phyloP scores from a whole-genome alignment of 2,888 invertebrate species.

The Hybos culiciformis region DNA sequence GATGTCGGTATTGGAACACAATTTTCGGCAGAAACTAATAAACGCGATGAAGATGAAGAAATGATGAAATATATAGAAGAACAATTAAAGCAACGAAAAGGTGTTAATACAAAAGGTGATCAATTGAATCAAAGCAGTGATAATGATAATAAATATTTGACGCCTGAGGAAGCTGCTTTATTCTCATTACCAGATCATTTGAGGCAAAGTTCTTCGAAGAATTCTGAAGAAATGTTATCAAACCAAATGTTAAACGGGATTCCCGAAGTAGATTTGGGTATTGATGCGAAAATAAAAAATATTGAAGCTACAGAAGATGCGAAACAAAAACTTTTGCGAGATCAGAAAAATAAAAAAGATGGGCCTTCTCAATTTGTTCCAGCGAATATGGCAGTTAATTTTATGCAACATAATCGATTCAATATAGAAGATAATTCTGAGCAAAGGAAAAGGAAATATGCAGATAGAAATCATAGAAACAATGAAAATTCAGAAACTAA shows the following conservation, averaged over 20 bases:
- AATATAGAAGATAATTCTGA: constrained; percentile 61
- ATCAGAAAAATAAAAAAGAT: constrained; percentile 81
- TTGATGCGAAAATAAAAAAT: constrained; percentile 95
- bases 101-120: constrained; percentile 31
- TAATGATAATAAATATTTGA: constrained; percentile 46
- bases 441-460: constrained; percentile 34
- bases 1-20: constrained; percentile 89
- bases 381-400: constrained; percentile 96
- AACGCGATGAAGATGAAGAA: constrained; percentile 96
- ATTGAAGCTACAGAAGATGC: constrained; percentile 99
- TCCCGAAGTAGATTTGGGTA: constrained; percentile 98
- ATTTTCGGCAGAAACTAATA: constrained; percentile 95
- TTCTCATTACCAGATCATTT: constrained; percentile 81
- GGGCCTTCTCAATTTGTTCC: constrained; percentile 92
- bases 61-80: constrained; percentile 91
- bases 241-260: constrained; percentile 99
- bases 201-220: constrained; percentile 68
- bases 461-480: constrained; percentile 33
- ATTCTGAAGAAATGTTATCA: constrained; percentile 97
- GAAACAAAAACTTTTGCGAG: constrained; percentile 80
- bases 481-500: constrained; percentile 58
- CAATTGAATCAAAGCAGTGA: constrained; percentile 40
- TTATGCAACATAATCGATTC: constrained; percentile 93
- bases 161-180: constrained; percentile 82
- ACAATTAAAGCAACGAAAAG: constrained; percentile 75